A percentile compares a stretch with the other conserved stretches of the same genome.
These are phyloP conservation scores for Gymnocypris eckloni DNA, from an alignment of 2,797 vertebrate species.

Conservation along the genomic window DNA sequence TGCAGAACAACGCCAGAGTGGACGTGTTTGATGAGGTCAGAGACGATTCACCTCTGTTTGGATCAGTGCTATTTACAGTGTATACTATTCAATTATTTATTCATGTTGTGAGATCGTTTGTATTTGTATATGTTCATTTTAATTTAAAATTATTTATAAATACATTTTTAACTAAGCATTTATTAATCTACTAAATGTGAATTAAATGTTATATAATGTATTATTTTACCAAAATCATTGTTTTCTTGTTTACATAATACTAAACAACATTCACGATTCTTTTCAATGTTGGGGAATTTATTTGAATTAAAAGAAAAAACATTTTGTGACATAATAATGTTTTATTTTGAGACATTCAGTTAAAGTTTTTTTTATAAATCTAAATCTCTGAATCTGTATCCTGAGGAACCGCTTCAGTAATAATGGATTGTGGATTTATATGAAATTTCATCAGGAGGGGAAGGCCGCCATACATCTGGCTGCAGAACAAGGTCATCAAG, in stretches of 20 bases:
- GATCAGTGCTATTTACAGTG: too few species aligned
- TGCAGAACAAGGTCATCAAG: constrained; percentile 65
- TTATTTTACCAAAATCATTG: background rate
- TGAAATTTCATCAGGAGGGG: constrained; percentile 60
- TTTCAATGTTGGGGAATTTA: too few species aligned
- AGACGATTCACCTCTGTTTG: background rate
- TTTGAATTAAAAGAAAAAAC: too few species aligned
- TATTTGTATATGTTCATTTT: too few species aligned
- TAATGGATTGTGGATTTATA: background rate
- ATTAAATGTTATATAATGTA: too few species aligned
- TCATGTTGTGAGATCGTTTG: too few species aligned
- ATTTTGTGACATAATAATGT: background rate
- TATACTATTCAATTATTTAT: too few species aligned
- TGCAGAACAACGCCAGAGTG: constrained; percentile 69
- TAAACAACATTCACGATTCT: background rate
- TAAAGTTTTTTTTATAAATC: background rate
- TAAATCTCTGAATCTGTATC: background rate
- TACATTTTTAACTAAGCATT: background rate
- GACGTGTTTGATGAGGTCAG: constrained; percentile 74
- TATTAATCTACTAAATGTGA: too few species aligned
- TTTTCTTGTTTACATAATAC: background rate
- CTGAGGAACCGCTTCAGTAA: background rate
- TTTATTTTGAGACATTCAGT: background rate
- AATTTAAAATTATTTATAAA: background rate
- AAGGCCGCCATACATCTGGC: constrained; percentile 72